Conservation (phyloP, 2,113 vertebrate species). For the Leptosomus discolor region DNA sequence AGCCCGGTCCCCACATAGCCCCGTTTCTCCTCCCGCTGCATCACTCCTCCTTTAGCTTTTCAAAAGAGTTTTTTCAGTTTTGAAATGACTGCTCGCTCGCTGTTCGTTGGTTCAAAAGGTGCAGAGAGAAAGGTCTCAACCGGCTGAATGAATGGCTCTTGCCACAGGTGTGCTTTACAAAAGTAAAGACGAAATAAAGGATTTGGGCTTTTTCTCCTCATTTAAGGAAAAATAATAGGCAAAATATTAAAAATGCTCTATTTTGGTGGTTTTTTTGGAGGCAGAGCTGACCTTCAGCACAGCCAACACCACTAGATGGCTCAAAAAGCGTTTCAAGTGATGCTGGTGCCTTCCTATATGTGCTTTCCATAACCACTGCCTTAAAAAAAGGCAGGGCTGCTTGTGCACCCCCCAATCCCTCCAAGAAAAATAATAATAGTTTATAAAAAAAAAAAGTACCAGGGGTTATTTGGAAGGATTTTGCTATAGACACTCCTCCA, state of each 20-base stretch:
- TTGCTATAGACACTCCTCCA: neutral
- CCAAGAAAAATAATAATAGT: neutral
- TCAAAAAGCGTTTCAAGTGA: neutral
- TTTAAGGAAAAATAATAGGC: neutral
- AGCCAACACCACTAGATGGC: conserved; percentile 11
- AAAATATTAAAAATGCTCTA: neutral
- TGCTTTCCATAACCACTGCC: neutral
- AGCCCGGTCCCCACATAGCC: accelerated
- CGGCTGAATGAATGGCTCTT: accelerated
- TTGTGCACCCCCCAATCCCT: no score
- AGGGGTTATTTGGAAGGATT: neutral
- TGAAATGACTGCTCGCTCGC: neutral
- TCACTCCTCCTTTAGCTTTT: neutral
- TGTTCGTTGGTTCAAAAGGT: neutral
- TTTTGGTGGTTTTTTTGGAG: neutral
- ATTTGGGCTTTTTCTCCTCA: neutral
- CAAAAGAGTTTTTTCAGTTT: neutral
- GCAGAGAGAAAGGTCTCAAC: neutral
- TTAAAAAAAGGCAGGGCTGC: neutral
- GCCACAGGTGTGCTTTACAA: neutral
- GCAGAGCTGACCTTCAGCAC: neutral
- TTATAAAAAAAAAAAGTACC: neutral
- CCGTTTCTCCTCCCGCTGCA: neutral
- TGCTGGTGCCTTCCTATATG: neutral
- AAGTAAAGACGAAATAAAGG: no score